These are phyloP conservation scores for Drosophila pseudoananassae DNA, from an alignment of 1,140 invertebrate genomes.

Conservation along the genomic window DNA sequence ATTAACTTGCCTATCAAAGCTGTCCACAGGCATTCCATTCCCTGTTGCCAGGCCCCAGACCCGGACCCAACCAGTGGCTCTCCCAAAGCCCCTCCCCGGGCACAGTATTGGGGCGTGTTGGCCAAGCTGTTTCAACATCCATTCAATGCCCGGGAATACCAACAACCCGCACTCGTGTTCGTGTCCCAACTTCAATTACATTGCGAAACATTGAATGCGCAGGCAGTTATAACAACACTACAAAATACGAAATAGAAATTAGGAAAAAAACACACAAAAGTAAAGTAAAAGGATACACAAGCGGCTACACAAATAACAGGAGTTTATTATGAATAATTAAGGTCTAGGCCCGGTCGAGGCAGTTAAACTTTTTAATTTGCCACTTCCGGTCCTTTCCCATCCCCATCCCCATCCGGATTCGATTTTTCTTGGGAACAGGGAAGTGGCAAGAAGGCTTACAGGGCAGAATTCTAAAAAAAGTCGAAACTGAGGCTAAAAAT, in stretches of 20 bases:
- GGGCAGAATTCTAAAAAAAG: background rate
- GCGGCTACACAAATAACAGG: slow-evolving; percentile 12
- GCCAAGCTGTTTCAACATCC: slow-evolving; percentile 22
- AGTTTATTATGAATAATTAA: slow-evolving; percentile 38
- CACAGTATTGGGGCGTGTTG: slow-evolving; percentile 9
- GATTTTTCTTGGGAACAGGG: background rate
- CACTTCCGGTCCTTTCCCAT: slow-evolving; percentile 16
- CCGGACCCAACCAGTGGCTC: too few species aligned
- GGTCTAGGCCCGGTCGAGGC: slow-evolving; percentile 12
- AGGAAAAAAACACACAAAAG: background rate
- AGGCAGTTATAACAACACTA: slow-evolving; percentile 23
- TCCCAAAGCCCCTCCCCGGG: background rate
- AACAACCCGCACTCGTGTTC: background rate
- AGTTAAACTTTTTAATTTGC: slow-evolving; percentile 35
- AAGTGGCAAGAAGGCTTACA: background rate
- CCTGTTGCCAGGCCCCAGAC: background rate
- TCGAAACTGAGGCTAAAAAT: background rate
- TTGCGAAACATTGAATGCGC: slow-evolving; percentile 11
- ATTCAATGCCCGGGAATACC: background rate
- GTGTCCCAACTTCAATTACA: slow-evolving; percentile 29
- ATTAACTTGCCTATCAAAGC: slow-evolving; percentile 33
- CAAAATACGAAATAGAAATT: slow-evolving; percentile 6
- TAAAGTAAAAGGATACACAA: background rate
- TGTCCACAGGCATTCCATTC: slow-evolving; percentile 6
- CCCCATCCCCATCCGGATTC: background rate